A percentile compares a stretch with the other conserved stretches of the same genome.
Evolutionary conservation across 2,113 vertebrate genomes (phyloP).

Genomic region (Archilochus colubris): DNA sequence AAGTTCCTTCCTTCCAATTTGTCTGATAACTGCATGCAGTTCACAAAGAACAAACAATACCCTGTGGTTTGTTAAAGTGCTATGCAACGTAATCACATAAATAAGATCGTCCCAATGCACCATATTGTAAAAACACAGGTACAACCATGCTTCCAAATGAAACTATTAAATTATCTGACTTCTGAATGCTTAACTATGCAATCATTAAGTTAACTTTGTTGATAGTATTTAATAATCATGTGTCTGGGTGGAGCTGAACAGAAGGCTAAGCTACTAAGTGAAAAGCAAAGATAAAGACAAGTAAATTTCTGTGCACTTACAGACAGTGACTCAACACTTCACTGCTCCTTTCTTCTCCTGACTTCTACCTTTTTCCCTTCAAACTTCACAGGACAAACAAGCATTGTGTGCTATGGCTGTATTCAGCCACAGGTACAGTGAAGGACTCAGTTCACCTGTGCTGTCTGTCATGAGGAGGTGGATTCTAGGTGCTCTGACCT

Average conservation of each 20-base stretch:
- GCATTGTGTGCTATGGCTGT: accelerated
- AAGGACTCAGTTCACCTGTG: not conserved
- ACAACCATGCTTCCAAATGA: not conserved
- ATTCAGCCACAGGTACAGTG: accelerated
- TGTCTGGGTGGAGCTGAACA: accelerated
- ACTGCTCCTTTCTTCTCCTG: accelerated
- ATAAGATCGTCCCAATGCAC: not conserved
- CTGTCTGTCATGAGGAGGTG: not conserved
- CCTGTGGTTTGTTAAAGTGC: not conserved
- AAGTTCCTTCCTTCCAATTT: not conserved
- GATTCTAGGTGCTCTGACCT: not conserved
- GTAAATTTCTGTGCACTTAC: not conserved
- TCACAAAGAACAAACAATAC: not conserved
- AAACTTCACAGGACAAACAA: accelerated
- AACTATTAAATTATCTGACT: not conserved
- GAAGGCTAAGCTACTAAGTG: not conserved
- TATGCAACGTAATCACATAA: not conserved
- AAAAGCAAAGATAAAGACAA: not conserved
- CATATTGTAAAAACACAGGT: not conserved
- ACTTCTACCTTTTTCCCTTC: not conserved
- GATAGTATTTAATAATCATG: not conserved
- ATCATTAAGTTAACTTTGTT: not conserved
- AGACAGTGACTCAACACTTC: not conserved
- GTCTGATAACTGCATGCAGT: not conserved
- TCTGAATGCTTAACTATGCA: not conserved